Evolutionary conservation across 92 coral and sea anemone genomes (phyloP).

Genomic region (Palythoa grandiflora): DNA sequence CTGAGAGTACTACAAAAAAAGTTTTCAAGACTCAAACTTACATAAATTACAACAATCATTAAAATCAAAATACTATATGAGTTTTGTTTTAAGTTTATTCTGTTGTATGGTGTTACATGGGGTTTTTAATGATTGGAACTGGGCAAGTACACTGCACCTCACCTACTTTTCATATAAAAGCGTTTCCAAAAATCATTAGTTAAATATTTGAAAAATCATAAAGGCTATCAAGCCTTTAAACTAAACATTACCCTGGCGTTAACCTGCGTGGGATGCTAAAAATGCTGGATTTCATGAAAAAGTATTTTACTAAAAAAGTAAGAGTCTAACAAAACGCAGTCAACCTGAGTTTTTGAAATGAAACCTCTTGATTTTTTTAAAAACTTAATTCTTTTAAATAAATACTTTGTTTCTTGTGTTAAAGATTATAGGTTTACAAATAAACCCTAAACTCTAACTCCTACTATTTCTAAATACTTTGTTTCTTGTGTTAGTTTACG

Average conservation of each 20-base stretch:
- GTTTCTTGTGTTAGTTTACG: background rate
- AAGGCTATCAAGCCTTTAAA: background rate
- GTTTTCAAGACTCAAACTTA: background rate
- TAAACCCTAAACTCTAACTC: background rate
- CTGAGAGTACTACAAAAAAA: background rate
- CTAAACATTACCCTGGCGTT: background rate
- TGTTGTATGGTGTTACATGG: background rate
- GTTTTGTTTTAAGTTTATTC: background rate
- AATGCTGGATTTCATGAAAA: background rate
- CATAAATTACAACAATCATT: background rate
- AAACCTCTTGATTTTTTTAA: too few species aligned
- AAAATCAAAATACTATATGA: background rate
- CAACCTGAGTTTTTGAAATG: background rate
- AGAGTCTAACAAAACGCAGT: background rate
- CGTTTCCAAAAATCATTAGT: background rate
- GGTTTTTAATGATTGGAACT: background rate
- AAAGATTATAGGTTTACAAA: too few species aligned
- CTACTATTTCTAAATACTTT: background rate
- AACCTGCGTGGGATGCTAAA: background rate
- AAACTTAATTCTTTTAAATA: background rate
- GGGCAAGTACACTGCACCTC: background rate
- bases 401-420: too few species aligned
- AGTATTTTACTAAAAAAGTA: background rate
- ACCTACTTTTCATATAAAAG: too few species aligned
- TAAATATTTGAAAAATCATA: background rate